Base-by-base conservation (phyloP, 2,888 invertebrate species). In the Lasius fuliginosus region DNA sequence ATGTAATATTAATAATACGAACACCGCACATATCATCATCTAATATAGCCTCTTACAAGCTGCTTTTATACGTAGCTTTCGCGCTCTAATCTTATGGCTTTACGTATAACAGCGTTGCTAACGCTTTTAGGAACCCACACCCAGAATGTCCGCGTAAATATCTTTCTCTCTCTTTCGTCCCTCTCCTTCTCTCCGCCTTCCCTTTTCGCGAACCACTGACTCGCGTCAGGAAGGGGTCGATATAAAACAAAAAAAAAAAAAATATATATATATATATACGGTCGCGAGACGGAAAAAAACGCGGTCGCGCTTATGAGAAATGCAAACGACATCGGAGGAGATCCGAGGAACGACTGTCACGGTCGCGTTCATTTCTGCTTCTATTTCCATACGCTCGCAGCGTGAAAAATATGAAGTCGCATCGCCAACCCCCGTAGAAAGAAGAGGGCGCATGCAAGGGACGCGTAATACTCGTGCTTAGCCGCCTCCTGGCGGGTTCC, bases 241-340 rank as follows among this genome's bases (percentile, higher is more conserved):
- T 76, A 65, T 65, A 76, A 77, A 65, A 76, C n/a, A n/a, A 46
- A 3, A 15, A 12, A 12, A 18, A 46, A 46, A 49, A 49, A 18
- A n/a, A n/a, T n/a, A 49, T 5, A 6, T 40, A 65, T 74, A 36
- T 62, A 60, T 46, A 36, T 27, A 46, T 67, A 77, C 27, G 82
- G 46, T 46, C 9, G 60, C 56, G 23, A 23, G 65, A 27, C 30
- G 33, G 6, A 68, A 58, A 62, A 75, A 60, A 65, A 75, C 64
- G 56, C 71, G 56, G 65, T 49, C 85, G 69, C 83, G 86, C 67
- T 87, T 84, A 88, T 79, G 86, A 88, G 85, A 85, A 84, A 88
- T 79, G 85, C 71, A 87, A 88, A 88, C 86, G 82, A 85, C 58
- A 73, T 64, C 73, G 64, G 46, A 36, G 58, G 53, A 58, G 62